A percentile compares a stretch with the other conserved stretches of the same genome.
These are phyloP conservation scores for Morpho helenor DNA, from an alignment of 2,888 invertebrate species.

Conservation along the genomic window DNA sequence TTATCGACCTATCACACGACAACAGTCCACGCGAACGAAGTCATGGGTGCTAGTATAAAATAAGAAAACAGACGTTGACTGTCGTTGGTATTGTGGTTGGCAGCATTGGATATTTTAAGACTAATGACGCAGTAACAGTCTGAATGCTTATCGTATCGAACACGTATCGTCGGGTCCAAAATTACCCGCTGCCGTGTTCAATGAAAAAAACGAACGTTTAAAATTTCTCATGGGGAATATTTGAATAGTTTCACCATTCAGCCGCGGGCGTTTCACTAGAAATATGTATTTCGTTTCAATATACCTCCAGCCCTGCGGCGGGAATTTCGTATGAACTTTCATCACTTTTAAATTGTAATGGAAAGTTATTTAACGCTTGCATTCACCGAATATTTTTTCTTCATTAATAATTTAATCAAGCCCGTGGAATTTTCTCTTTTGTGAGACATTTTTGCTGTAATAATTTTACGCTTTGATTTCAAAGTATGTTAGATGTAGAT, in stretches of 20 bases:
- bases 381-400: slow-evolving; percentile 11
- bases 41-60: too few species aligned
- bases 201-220: slow-evolving; percentile 42
- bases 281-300: slow-evolving; percentile 58
- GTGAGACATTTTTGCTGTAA: background rate
- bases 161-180: slow-evolving; percentile 18
- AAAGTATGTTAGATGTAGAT: too few species aligned
- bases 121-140: too few species aligned
- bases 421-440: slow-evolving; percentile 1
- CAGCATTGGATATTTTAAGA: too few species aligned
- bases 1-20: too few species aligned
- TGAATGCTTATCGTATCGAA: background rate
- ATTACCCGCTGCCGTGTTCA: slow-evolving; percentile 29
- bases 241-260: slow-evolving; percentile 48
- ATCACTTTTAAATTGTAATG: slow-evolving; percentile 8
- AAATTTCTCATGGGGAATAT: slow-evolving; percentile 45
- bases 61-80: too few species aligned
- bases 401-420: slow-evolving; percentile 12
- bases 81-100: too few species aligned
- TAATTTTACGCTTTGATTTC: too few species aligned
- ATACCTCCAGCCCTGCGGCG: slow-evolving; percentile 29
- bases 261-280: slow-evolving; percentile 38
- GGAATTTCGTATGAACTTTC: slow-evolving; percentile 37
- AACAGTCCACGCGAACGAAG: too few species aligned
- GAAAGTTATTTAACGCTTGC: slow-evolving; percentile 8